A percentile compares a stretch with the other conserved stretches of the same genome.
phyloP scores from a whole-genome alignment of 2,888 invertebrate genomes.

The Temnothorax rugatulus region DNA sequence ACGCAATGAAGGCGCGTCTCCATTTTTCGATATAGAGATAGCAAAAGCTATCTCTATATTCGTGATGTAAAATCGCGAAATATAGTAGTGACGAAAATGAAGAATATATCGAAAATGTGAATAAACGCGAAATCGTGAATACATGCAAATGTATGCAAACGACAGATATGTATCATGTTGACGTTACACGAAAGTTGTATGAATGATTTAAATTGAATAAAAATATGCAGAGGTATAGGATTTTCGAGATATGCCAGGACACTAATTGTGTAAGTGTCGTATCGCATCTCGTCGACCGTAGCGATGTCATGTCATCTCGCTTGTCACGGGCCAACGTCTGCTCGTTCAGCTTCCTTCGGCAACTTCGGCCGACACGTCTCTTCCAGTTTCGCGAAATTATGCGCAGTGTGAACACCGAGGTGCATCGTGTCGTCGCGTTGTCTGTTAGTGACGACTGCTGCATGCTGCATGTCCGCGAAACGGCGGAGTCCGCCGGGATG shows the following conservation, averaged over 20 bases:
- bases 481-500: slow-evolving; percentile 56
- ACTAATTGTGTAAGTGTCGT: slow-evolving; percentile 41
- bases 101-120: background rate
- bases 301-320: slow-evolving; percentile 56
- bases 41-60: slow-evolving; percentile 4
- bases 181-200: background rate
- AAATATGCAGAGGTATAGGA: background rate
- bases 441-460: slow-evolving; percentile 48
- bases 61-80: slow-evolving; percentile 1
- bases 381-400: slow-evolving; percentile 65
- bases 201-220: background rate
- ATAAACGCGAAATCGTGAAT: background rate
- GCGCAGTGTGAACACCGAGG: slow-evolving; percentile 40
- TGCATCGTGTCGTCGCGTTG: slow-evolving; percentile 36
- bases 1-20: background rate
- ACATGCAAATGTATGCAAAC: slow-evolving; percentile 29
- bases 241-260: background rate
- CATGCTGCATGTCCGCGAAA: slow-evolving; percentile 24
- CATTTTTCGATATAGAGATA: background rate
- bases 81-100: background rate
- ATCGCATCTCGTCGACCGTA: slow-evolving; percentile 44
- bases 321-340: slow-evolving; percentile 51
- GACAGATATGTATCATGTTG: background rate
- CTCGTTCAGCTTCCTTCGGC: slow-evolving; percentile 34
- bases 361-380: slow-evolving; percentile 48